Base-by-base conservation (phyloP, 1,140 invertebrate species). In the Drosophila tani region DNA sequence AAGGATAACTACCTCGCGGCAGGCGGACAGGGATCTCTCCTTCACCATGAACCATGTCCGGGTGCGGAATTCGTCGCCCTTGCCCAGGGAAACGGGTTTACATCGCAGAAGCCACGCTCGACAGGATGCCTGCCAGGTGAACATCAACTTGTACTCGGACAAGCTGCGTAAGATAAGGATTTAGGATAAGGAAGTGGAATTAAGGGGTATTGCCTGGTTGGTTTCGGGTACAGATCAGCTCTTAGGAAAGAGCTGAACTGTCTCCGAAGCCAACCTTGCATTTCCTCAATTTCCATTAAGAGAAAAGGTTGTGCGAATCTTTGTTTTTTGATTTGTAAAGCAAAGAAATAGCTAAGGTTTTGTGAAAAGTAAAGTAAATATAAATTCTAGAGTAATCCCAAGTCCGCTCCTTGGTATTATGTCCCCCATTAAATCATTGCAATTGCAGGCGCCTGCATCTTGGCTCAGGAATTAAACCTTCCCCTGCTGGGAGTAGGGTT, bases 401-500 rank as follows among this genome's bases (percentile, higher is more conserved):
- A 6, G 5, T 21, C 38, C 12, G 27, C 35, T 73, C 17, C 51
- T 50, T 24, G 29, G 9, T 56, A 17, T 19, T 6, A 40, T 4
- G 17, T 3, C 24, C 24, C 2, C 53, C 79, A 85, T 79, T 88
- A 79, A 92, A 76, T 82, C 83, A 77, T 65, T 74, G 77, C 86
- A 92, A 82, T 91, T 74, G 41, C 57, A 45, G 80, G 59, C 68
- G 59, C 46, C 41, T 66, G 66, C 19, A 50, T 49, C 38, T 55
- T 68, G 56, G 63, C 14, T 57, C 73, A 41, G 49, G 65, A 60
- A 62, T 76, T 58, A 77, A 70, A 70, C 87, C 87, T 91, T 91
- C 82, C 77, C 75, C 70, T 92, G 63, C 91, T 92, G 91, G 91
- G 91, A 92, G 91, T 92, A 92, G 79, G 63, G 58, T 82, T 57